These are phyloP conservation scores for Xestoiulus laeticollis DNA, from an alignment of 2,888 invertebrate species.

Conservation along the genomic window DNA sequence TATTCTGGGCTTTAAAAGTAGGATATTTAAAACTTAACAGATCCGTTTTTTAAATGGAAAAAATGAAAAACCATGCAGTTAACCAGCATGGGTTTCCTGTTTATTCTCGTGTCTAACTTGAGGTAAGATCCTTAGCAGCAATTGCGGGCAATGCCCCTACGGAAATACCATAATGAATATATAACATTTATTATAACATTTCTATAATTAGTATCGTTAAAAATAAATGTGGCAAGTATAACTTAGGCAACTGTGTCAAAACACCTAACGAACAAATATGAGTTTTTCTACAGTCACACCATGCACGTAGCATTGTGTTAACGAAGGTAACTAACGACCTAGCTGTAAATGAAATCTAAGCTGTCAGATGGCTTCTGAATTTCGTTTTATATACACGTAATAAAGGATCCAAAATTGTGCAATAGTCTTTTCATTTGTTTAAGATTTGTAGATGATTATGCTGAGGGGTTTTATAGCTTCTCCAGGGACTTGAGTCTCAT, in stretches of 20 bases:
- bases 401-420: not conserved
- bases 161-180: slow-evolving; percentile 20
- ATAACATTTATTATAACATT: slow-evolving; percentile 13
- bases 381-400: not conserved
- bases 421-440: not conserved
- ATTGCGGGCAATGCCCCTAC: slow-evolving; percentile 1
- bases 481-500: not conserved
- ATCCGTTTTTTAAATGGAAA: not conserved
- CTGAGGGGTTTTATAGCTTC: not conserved
- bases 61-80: not conserved
- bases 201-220: slow-evolving; percentile 28
- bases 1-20: not conserved
- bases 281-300: not conserved
- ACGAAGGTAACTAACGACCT: not conserved
- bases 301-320: not conserved
- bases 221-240: not conserved
- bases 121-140: not conserved
- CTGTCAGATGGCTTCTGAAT: not conserved
- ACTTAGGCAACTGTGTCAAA: not conserved
- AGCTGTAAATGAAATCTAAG: not conserved
- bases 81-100: not conserved
- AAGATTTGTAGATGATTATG: not conserved
- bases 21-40: not conserved
- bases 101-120: not conserved
- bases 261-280: not conserved